A percentile compares a stretch with the other conserved stretches of the same genome.
Evolutionary conservation across 2,113 vertebrate genomes (phyloP).

Genomic region (Entomyzon cyanotis): DNA sequence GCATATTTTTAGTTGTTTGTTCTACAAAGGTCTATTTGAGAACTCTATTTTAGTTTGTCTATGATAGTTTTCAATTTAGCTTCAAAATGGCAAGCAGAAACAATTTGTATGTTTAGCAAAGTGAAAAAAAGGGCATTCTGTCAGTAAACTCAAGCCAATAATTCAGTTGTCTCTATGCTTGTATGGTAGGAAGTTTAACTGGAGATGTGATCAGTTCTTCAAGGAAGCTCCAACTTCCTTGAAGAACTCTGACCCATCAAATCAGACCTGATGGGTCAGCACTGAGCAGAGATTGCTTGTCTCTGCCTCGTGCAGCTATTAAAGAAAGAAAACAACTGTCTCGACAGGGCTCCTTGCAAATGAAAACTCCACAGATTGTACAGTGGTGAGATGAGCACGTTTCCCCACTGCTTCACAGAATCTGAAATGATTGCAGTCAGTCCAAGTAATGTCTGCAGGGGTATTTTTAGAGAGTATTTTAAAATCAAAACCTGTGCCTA

Average conservation of each 20-base stretch:
- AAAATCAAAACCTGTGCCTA: conserved; percentile 33
- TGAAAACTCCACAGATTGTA: conserved; percentile 1
- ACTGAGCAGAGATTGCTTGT: neutral
- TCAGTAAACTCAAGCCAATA: neutral
- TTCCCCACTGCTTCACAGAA: conserved; percentile 19
- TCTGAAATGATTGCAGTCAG: conserved; percentile 14
- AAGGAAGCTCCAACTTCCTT: neutral
- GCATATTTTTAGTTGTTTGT: neutral
- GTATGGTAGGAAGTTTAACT: neutral
- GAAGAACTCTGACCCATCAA: neutral
- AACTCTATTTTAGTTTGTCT: neutral
- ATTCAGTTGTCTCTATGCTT: neutral
- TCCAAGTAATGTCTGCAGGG: neutral
- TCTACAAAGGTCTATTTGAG: neutral
- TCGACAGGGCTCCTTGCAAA: neutral
- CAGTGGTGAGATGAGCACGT: neutral
- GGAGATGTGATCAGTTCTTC: neutral
- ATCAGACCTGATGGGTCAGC: neutral
- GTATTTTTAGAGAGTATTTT: neutral
- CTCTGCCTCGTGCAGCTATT: neutral
- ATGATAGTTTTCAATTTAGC: neutral
- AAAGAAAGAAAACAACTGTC: neutral
- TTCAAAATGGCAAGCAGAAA: neutral
- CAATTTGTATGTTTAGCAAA: neutral
- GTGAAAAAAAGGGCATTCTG: neutral